phyloP scores from a whole-genome alignment of 2,888 invertebrate genomes.

The Gnatocerus cornutus region DNA sequence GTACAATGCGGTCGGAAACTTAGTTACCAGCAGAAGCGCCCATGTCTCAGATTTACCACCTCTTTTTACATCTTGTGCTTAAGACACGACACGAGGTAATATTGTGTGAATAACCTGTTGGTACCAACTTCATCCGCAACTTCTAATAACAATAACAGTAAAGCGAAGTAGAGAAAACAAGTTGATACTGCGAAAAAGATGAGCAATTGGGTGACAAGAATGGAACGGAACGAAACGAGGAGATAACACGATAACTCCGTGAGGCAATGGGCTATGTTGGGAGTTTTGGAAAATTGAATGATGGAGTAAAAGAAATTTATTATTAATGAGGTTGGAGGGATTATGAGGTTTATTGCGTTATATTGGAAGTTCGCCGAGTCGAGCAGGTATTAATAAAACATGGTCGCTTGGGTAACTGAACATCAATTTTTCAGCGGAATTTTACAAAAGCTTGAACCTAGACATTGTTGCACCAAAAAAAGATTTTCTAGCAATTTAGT shows the following conservation, averaged over 20 bases:
- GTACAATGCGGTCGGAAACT: conserved; percentile 61
- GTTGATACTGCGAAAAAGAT: conserved; percentile 12
- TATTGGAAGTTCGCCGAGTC: too few relatives aligned
- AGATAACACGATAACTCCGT: conserved; percentile 13
- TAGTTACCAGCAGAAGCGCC: conserved; percentile 57
- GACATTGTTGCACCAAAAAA: too few relatives aligned
- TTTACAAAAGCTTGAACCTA: too few relatives aligned
- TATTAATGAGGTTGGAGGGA: background rate
- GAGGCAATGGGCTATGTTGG: background rate
- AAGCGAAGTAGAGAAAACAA: conserved; percentile 21
- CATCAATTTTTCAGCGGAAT: too few relatives aligned
- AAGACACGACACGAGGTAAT: conserved; percentile 18
- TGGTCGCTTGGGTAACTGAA: too few relatives aligned
- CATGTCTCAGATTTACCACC: conserved; percentile 49
- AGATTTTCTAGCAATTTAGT: too few relatives aligned
- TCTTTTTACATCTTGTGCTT: background rate
- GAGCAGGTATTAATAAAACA: too few relatives aligned
- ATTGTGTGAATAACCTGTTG: conserved; percentile 41
- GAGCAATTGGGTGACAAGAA: conserved; percentile 19
- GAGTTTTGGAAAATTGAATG: conserved; percentile 3
- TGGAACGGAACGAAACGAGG: conserved; percentile 15
- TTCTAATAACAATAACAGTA: conserved; percentile 38
- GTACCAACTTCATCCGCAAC: conserved; percentile 45
- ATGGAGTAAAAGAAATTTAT: background rate
- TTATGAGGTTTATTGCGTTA: too few relatives aligned